These are phyloP conservation scores for Glareola pratincola DNA, from an alignment of 2,113 vertebrate species.

Conservation along the genomic window DNA sequence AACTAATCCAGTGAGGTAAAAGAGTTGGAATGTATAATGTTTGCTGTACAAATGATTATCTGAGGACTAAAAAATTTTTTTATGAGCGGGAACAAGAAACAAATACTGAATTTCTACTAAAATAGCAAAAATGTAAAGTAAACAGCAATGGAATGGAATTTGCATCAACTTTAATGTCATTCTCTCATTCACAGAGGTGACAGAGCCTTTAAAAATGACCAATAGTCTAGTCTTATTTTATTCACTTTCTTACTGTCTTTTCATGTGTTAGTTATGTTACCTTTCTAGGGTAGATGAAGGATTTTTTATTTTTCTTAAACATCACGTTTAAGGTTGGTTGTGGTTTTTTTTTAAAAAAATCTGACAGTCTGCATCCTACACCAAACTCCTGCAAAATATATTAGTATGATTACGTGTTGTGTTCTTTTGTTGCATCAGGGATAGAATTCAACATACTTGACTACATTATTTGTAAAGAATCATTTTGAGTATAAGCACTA, in stretches of 20 bases:
- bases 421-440: slow-evolving; percentile 1
- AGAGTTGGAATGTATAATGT: not conserved
- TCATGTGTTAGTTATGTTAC: not conserved
- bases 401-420: not conserved
- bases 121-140: not conserved
- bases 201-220: not conserved
- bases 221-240: not conserved
- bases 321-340: not conserved
- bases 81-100: not conserved
- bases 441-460: slow-evolving; percentile 8
- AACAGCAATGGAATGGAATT: not conserved
- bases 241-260: not conserved
- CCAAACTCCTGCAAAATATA: not conserved
- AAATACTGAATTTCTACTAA: not conserved
- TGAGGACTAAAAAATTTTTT: not conserved
- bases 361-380: not conserved
- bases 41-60: not conserved
- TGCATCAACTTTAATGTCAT: not conserved
- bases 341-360: not conserved
- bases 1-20: not conserved
- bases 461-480: not conserved
- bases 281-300: not conserved
- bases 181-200: not conserved
- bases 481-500: not conserved
- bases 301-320: slow-evolving; percentile 3